Evolutionary conservation across 1,140 invertebrate species (phyloP).

Genomic region (Hyphantria cunea): DNA sequence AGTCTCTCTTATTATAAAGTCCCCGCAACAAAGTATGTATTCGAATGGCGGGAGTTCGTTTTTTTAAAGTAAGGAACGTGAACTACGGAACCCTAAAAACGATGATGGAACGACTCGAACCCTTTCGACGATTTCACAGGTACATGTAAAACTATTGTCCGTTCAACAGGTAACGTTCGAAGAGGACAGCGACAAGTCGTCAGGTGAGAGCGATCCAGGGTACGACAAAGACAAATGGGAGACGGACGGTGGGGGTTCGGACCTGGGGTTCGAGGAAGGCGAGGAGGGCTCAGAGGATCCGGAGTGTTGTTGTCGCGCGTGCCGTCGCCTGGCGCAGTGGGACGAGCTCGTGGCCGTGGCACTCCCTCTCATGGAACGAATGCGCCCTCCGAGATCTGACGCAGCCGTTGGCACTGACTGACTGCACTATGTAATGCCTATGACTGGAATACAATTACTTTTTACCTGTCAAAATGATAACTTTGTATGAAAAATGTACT

Average conservation of each 20-base stretch:
- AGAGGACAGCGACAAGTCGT: slow-evolving; percentile 50
- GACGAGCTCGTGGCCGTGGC: slow-evolving; percentile 64
- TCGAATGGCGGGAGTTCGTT: too few species aligned
- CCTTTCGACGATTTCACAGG: too few species aligned
- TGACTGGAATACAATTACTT: too few species aligned
- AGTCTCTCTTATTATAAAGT: too few species aligned
- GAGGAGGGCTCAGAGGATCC: slow-evolving; percentile 51
- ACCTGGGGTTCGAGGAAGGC: slow-evolving; percentile 66
- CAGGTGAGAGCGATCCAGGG: slow-evolving; percentile 4
- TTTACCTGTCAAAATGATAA: too few species aligned
- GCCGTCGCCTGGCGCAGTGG: slow-evolving; percentile 56
- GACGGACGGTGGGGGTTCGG: slow-evolving; percentile 51
- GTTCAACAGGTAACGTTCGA: slow-evolving; percentile 57
- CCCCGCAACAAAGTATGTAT: too few species aligned
- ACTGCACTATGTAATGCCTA: too few species aligned
- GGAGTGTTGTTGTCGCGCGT: slow-evolving; percentile 58
- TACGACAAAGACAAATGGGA: slow-evolving; percentile 20
- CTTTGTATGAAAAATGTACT: too few species aligned
- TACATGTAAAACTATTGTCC: too few species aligned
- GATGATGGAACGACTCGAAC: too few species aligned
- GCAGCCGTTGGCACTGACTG: slow-evolving; percentile 68
- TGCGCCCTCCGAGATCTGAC: slow-evolving; percentile 54
- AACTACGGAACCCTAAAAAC: too few species aligned
- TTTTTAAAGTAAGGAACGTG: too few species aligned
- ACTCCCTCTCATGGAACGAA: slow-evolving; percentile 59